Evolutionary conservation across 1,140 invertebrate species (phyloP), one percentile per base, ranked within the genome.

Genomic region (Hyles vespertilio): DNA sequence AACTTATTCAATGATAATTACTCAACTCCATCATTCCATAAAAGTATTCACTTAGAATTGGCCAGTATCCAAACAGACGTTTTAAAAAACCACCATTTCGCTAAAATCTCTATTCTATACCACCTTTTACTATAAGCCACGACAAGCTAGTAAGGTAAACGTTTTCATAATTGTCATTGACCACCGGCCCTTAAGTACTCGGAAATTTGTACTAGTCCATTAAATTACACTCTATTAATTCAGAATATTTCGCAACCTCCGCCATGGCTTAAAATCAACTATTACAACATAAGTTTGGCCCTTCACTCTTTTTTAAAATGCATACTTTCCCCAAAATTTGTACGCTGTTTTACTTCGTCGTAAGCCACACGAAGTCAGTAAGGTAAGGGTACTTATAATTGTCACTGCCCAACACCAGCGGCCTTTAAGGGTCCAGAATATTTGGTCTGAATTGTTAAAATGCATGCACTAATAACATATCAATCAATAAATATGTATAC

Each of bases 391-490:
- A 50, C 22, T 32, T 8, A 50, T 50, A 50, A 32, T 22, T 50
- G 11, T 50, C 12, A 9, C 5, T 52, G 60, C 22, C 22, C 22
- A 22, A 22, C 22, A 54, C 50, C 51, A 53, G 32, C 12, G 22
- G 22, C 56, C 22, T 45, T 22, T 43, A 45, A 56, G 56, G 56
- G 53, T 48, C 44, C 56, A 36, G 33, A 7, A 40, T 62, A 53
- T 61, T 64, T 61, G 56, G 58, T 40, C 49, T 58, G 50, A 55
- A 33, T 58, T 49, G 50, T 60, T 61, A 60, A 61, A 65, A 60
- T 57, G 56, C 58, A 40, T 56, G 49, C 49, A 47, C 50, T 22
- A 22, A 22, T 22, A 22, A 22, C 22, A 22, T n/a, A n/a, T n/a
- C n/a, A n/a, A n/a, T 3, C 43, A 22, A 22, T 22, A 22, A 0